Percentiles rank a stretch among this genome's conserved stretches.
These are phyloP conservation scores for Neomonachus schauinslandi DNA, from an alignment of 2,113 vertebrate genomes.

Conservation along the genomic window DNA sequence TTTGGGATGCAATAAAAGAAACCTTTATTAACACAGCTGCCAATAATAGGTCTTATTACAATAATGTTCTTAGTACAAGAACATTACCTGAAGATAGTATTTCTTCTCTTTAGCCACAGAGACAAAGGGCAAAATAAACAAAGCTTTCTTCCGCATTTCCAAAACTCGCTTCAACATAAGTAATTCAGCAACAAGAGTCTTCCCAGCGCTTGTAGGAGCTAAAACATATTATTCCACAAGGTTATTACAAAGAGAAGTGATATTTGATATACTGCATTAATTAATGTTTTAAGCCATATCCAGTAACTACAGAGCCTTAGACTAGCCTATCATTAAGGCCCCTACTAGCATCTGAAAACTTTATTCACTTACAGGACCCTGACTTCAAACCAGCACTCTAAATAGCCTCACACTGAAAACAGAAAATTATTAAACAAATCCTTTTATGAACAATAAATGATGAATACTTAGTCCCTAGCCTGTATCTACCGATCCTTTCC, in stretches of 20 bases:
- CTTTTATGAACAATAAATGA: constrained; percentile 21
- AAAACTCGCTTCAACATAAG: constrained; percentile 96
- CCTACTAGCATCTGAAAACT: background rate
- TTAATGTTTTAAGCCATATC: constrained; percentile 31
- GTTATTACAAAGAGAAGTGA: constrained; percentile 48
- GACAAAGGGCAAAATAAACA: constrained; percentile 97
- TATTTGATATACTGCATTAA: constrained; percentile 14
- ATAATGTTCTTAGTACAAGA: constrained; percentile 3
- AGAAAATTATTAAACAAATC: background rate
- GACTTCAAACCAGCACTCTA: constrained; percentile 25
- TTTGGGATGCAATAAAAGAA: background rate
- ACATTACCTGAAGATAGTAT: constrained; percentile 93
- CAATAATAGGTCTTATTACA: background rate
- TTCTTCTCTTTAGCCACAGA: constrained; percentile 99
- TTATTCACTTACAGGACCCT: background rate
- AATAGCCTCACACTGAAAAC: constrained; percentile 1
- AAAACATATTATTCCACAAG: constrained; percentile 60
- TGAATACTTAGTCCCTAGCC: background rate
- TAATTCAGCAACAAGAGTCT: constrained; percentile 97
- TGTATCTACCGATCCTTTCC: background rate
- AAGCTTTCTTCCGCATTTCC: constrained; percentile 95
- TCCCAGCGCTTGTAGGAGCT: constrained; percentile 99
- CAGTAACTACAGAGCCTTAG: background rate
- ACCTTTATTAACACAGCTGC: background rate
- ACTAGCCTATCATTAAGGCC: constrained; percentile 1